A percentile compares a stretch with the other conserved stretches of the same genome.
Evolutionary conservation across 2,888 invertebrate genomes (phyloP).

Genomic region (Heliconius hortense): DNA sequence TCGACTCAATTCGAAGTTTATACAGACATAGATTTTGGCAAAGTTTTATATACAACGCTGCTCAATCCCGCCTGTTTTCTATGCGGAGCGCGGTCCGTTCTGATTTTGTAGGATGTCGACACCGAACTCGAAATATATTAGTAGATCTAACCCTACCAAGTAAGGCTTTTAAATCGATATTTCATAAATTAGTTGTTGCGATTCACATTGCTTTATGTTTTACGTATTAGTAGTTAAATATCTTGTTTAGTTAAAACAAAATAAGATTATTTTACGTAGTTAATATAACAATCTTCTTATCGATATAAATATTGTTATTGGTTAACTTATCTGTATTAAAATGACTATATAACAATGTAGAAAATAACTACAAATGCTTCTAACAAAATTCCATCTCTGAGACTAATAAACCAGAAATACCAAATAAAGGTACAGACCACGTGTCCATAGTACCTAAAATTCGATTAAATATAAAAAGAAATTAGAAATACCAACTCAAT

Average conservation of each 20-base stretch:
- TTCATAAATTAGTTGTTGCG: conserved; percentile 63
- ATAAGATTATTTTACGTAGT: too few species aligned
- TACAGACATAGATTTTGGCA: neutral
- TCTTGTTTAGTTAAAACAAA: too few species aligned
- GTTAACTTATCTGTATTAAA: too few species aligned
- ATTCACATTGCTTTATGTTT: neutral
- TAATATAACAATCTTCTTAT: too few species aligned
- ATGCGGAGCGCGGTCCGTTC: conserved; percentile 69
- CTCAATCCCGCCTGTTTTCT: conserved; percentile 63
- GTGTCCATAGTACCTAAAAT: too few species aligned
- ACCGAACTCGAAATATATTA: conserved; percentile 76
- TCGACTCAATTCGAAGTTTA: conserved; percentile 9
- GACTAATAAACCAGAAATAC: neutral
- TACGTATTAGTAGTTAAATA: too few species aligned
- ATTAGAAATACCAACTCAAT: neutral
- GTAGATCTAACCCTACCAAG: conserved; percentile 72
- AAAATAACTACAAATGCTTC: too few species aligned
- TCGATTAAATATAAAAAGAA: too few species aligned
- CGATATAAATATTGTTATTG: too few species aligned
- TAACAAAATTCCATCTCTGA: neutral
- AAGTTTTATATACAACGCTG: conserved; percentile 12
- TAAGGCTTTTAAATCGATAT: conserved; percentile 61
- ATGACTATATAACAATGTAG: too few species aligned
- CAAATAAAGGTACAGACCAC: neutral
- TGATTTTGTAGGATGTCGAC: conserved; percentile 78